Evolutionary conservation across 2,113 vertebrate species (phyloP).

Genomic region (Lycocorax pyrrhopterus): DNA sequence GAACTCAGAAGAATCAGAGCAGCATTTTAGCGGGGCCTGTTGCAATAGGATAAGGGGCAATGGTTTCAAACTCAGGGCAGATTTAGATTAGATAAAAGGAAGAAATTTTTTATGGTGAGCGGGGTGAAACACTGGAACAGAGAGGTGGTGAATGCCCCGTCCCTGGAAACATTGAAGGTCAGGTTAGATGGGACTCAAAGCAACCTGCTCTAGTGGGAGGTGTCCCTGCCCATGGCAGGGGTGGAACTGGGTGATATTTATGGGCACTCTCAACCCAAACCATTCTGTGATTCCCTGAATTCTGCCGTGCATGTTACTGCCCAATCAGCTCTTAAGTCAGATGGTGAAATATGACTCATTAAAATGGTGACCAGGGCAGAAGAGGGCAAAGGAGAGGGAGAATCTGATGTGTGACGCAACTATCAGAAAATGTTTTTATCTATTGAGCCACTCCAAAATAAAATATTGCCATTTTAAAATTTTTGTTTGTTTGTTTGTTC

Average conservation of each 20-base stretch:
- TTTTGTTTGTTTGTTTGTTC: background rate
- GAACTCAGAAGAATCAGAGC: background rate
- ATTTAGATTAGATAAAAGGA: background rate
- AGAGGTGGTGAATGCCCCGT: background rate
- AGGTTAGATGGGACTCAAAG: fast-evolving
- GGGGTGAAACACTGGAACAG: background rate
- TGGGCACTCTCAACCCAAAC: background rate
- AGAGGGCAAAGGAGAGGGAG: background rate
- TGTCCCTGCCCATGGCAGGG: background rate
- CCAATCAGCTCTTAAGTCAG: background rate
- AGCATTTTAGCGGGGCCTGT: background rate
- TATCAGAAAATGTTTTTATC: background rate
- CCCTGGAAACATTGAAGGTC: fast-evolving
- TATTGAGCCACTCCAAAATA: background rate
- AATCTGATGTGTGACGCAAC: background rate
- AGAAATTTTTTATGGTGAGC: too few species aligned
- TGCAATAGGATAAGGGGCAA: background rate
- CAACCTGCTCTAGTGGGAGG: background rate
- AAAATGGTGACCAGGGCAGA: background rate
- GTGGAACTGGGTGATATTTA: background rate
- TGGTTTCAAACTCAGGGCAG: background rate
- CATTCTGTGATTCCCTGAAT: background rate
- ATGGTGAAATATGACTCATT: background rate
- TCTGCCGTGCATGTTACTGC: fast-evolving
- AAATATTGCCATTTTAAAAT: fast-evolving